phyloP scores from a whole-genome alignment of 2,113 vertebrate species.

The Seriola dumerili region DNA sequence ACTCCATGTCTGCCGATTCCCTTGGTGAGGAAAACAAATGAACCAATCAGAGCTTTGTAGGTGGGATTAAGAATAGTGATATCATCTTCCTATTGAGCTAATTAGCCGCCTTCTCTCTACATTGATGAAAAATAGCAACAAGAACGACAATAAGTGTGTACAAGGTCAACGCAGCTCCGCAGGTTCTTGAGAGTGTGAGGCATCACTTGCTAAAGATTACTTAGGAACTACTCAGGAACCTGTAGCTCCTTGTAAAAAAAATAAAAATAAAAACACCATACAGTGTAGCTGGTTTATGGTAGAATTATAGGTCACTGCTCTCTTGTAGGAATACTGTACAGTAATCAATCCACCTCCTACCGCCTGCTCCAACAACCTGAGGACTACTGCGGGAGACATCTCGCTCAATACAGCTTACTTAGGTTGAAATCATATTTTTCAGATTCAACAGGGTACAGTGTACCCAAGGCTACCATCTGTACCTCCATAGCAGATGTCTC shows the following conservation, averaged over 20 bases:
- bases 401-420: conserved; percentile 65
- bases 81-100: no score
- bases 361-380: conserved; percentile 42
- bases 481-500: conserved; percentile 73
- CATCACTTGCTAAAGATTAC: background rate
- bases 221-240: background rate
- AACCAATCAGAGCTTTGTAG: no score
- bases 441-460: conserved; percentile 58
- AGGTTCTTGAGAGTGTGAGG: no score
- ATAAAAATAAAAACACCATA: background rate
- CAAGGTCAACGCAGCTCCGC: no score
- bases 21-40: no score
- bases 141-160: no score
- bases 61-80: no score
- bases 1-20: no score
- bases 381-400: conserved; percentile 50
- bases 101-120: no score
- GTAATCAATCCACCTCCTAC: conserved; percentile 59
- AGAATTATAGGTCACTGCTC: conserved; percentile 28
- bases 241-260: conserved; percentile 18
- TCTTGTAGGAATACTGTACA: conserved; percentile 28
- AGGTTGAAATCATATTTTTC: conserved; percentile 67
- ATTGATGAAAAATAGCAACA: no score
- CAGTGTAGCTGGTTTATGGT: conserved; percentile 8
- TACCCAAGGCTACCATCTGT: conserved; percentile 71